Evolutionary conservation across 2,888 invertebrate genomes (phyloP).

Genomic region (Deilephila porcellus): DNA sequence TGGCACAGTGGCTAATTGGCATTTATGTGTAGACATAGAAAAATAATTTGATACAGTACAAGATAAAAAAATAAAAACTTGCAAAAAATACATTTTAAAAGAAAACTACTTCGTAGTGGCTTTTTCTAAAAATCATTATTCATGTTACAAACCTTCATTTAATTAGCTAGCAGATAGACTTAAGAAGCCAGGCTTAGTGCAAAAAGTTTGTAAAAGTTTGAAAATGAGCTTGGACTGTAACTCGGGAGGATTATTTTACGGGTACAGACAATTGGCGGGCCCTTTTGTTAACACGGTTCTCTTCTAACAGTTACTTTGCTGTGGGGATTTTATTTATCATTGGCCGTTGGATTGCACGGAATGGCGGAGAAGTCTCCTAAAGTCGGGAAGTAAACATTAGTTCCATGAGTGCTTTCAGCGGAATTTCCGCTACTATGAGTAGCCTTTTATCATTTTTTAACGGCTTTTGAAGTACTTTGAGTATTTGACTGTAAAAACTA

Average conservation of each 20-base stretch:
- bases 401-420: not conserved
- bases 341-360: not conserved
- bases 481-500: not conserved
- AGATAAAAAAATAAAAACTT: no score
- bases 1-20: no score
- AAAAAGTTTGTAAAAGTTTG: slow-evolving; percentile 28
- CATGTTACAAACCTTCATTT: not conserved
- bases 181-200: slow-evolving; percentile 21
- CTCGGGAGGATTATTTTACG: slow-evolving; percentile 13
- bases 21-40: no score
- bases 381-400: not conserved
- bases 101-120: no score
- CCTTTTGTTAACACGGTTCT: slow-evolving; percentile 20
- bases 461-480: not conserved
- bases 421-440: not conserved
- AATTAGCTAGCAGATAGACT: slow-evolving; percentile 21
- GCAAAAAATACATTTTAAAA: no score
- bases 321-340: slow-evolving; percentile 12
- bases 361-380: not conserved
- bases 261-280: slow-evolving; percentile 2
- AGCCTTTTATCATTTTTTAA: not conserved
- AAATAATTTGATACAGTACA: no score
- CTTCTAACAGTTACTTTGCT: not conserved
- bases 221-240: slow-evolving; percentile 16
- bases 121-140: not conserved